Conservation (phyloP, 2,797 vertebrate species). For the Crocodylus rhombifer region DNA sequence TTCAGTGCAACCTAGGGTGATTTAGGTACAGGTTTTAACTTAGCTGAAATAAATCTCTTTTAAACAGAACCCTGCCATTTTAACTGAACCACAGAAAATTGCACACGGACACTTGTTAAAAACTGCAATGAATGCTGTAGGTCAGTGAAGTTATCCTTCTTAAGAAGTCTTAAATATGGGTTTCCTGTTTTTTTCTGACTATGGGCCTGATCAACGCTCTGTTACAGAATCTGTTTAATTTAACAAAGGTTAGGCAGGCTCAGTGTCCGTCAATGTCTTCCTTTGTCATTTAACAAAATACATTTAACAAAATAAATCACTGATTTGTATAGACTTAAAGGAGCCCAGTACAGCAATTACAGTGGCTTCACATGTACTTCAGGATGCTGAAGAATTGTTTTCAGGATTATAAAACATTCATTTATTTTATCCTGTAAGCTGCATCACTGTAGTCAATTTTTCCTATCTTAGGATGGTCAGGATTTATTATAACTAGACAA, state of each 20-base stretch:
- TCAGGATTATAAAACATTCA: neutral
- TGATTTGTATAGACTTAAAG: neutral
- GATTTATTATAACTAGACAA: neutral
- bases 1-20: neutral
- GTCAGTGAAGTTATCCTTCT: neutral
- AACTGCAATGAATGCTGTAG: neutral
- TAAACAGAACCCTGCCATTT: neutral
- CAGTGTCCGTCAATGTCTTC: neutral
- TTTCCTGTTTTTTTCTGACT: neutral
- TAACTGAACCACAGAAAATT: neutral
- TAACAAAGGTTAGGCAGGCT: neutral
- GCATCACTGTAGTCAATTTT: neutral
- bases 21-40: neutral
- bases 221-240: neutral
- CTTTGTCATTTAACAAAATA: neutral
- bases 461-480: rapidly evolving
- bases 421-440: neutral
- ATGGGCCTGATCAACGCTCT: neutral
- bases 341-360: neutral
- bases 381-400: neutral
- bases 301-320: neutral
- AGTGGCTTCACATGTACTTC: neutral
- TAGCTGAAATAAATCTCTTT: neutral
- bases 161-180: neutral
- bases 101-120: neutral